Conservation (phyloP, 1,140 invertebrate genomes). For the Palaemon carinicauda region DNA sequence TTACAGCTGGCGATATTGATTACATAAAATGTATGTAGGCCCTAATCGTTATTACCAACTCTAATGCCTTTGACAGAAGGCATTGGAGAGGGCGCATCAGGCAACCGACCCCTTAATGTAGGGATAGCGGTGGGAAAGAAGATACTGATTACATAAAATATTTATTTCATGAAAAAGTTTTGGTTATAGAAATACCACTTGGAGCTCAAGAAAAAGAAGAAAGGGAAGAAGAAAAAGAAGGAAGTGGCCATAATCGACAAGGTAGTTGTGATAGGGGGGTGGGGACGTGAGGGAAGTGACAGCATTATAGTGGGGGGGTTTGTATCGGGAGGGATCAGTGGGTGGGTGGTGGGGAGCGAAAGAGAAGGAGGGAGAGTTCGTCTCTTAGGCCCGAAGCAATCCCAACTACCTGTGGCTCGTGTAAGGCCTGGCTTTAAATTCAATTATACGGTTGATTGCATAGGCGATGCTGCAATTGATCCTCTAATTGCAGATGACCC, state of each 20-base stretch:
- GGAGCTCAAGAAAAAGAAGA: background rate
- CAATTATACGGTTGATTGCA: slow-evolving; percentile 37
- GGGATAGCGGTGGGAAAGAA: no score
- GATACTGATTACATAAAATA: no score
- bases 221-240: background rate
- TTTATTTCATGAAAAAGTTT: no score
- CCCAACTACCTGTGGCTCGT: slow-evolving; percentile 20
- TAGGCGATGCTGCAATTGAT: slow-evolving; percentile 36
- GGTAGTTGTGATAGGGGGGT: background rate
- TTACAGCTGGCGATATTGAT: no score
- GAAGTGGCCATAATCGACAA: background rate
- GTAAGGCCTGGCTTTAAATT: slow-evolving; percentile 21
- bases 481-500: slow-evolving; percentile 38
- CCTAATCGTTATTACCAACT: no score
- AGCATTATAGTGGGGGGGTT: background rate
- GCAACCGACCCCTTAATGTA: no score
- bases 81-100: no score
- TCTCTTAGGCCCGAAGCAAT: background rate
- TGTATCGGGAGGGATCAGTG: background rate
- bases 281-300: no score
- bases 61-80: no score
- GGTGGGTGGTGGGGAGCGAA: background rate
- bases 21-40: no score
- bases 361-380: background rate
- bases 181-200: no score